Base-by-base conservation (phyloP, 2,113 vertebrate genomes). In the Craseonycteris thonglongyai region DNA sequence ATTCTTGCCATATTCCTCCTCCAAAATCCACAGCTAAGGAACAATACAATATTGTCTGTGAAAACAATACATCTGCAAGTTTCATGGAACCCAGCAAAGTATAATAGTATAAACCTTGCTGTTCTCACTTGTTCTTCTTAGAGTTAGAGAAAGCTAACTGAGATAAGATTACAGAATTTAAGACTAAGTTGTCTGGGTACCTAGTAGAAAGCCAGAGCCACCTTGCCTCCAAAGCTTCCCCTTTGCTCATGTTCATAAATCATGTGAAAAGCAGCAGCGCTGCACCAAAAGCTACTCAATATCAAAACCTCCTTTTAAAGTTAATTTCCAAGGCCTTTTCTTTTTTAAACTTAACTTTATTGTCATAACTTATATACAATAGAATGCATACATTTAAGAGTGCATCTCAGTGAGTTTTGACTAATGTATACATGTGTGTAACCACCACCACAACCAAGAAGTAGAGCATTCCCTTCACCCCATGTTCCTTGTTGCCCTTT, bases 1-100 rank as follows among this genome's bases (percentile, higher is more conserved):
- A 56, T 75, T 84, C 76, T 90, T 72, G 21, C 81, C 47, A 69
- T 21, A 88, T n/a, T 90, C 81, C 40, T 66, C 45, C 42, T 78
- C 42, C 30, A 54, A 90, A 92, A 91, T 38, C 82, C 72, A 93
- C 15, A 91, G 69, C 75, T 35, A 65, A 26, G 65, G 18, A 95
- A 94, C 16, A 81, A 96, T 11, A 76, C 7, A 61, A 87, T 45
- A 74, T 15, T 92, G 84, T 92, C 68, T 85, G 58, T 38, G 61
- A 96, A 65, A 92, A 88, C 21, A 72, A 58, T 33, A 63, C 54
- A 79, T 89, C 40, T 85, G 24, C 35, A 92, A 72, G 72, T 65
- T 92, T 88, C 63, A 94, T 16, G 66, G 78, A 95, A 58, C 54
- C n/a, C 68, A 82, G 56, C n/a, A 68, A 71, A 88, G 56, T n/a